Base-by-base conservation (phyloP, 1,140 invertebrate species). In the Ctenoplectra terminalis region DNA sequence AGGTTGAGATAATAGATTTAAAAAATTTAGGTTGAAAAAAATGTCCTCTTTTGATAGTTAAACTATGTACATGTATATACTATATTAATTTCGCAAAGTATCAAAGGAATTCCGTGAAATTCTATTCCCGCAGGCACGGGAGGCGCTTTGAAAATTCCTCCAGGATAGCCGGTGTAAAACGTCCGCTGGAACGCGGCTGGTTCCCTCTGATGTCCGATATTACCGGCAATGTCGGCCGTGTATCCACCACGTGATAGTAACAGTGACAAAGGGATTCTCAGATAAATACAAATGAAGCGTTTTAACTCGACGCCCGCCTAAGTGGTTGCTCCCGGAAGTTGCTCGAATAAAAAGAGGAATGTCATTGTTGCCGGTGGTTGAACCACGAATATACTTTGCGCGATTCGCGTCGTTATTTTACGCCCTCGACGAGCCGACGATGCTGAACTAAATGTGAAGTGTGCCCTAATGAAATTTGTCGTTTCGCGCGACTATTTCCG, bases 121-220 rank as follows among this genome's bases (percentile, higher is more conserved):
- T 87, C 66, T 72, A 79, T 80, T 82, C 70, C 54, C 50, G 50
- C 75, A 26, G 56, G 50, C 43, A 63, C 34, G 67, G 40, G 54
- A 66, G 66, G n/a, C 52, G 56, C 81, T 87, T 86, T 77, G 85
- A 86, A 83, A 76, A 85, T 74, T 78, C 60, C 73, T 73, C 60
- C 54, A 69, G 69, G 82, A 73, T 67, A 61, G 54, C 48, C 52
- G 71, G 56, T 81, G 76, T 84, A 85, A 85, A 85, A 84, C 82
- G 84, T 71, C 70, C 40, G 83, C 70, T 67, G 81, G 64, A 81
- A 84, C 84, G 84, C 31, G 63, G 31, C 26, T 58, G 37, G 56
- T 43, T 37, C 54, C 71, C 83, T 84, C 61, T 85, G 83, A 85
- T 81, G 84, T 77, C 64, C 82, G 78, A 85, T 81, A 85, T 81